Conservation (phyloP, 2,113 vertebrate species). For the Lucifuga dentata region DNA sequence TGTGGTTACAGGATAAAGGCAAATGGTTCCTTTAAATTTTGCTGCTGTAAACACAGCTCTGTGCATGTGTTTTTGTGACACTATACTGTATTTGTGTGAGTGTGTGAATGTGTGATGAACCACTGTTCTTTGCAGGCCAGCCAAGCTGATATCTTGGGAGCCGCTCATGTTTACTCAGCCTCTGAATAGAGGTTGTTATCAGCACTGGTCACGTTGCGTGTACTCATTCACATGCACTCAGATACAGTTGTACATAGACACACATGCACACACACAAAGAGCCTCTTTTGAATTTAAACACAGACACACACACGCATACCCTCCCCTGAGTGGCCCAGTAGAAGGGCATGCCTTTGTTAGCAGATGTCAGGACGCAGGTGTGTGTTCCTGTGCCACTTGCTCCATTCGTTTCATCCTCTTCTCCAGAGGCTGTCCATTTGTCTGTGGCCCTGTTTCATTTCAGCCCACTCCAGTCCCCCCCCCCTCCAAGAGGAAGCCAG, state of each 20-base stretch:
- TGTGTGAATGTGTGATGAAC: constrained; percentile 45
- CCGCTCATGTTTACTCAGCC: constrained; percentile 70
- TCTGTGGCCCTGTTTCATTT: constrained; percentile 80
- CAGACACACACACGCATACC: constrained; percentile 27
- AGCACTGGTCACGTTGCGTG: constrained; percentile 76
- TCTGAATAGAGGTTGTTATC: constrained; percentile 77
- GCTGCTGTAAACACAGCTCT: constrained; percentile 22
- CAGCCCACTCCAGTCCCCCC: constrained; percentile 53
- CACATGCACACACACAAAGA: constrained; percentile 52
- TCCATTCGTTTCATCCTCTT: constrained; percentile 76
- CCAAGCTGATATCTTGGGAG: constrained; percentile 77
- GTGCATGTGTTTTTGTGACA: constrained; percentile 5
- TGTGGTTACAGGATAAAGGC: constrained; percentile 40
- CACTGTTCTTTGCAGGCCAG: constrained; percentile 62
- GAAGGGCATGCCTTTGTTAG: constrained; percentile 82
- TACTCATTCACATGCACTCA: constrained; percentile 70
- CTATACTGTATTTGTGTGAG: constrained; percentile 10
- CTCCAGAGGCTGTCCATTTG: constrained; percentile 78
- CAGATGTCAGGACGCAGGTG: constrained; percentile 83
- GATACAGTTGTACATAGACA: constrained; percentile 63
- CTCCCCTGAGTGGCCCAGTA: constrained; percentile 63
- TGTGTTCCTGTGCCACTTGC: constrained; percentile 74
- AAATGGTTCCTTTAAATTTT: constrained; percentile 36
- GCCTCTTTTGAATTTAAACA: constrained; percentile 39
- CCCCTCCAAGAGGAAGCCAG: constrained; percentile 55